phyloP scores from a whole-genome alignment of 1,140 invertebrate species.

The Camponotus floridanus region DNA sequence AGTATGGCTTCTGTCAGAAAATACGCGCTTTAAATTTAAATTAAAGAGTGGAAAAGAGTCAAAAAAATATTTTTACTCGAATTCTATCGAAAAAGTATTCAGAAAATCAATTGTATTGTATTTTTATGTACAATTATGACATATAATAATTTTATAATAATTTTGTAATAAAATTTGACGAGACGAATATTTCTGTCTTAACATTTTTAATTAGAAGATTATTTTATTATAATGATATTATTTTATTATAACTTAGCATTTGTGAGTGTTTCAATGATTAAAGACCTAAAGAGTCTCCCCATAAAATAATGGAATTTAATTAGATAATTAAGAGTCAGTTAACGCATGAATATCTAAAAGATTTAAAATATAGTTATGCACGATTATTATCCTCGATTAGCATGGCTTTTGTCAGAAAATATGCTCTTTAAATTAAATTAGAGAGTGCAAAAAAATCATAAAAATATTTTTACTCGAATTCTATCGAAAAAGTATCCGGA shows the following conservation, averaged over 20 bases:
- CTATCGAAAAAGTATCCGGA: neutral
- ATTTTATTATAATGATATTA: neutral
- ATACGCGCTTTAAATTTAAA: neutral
- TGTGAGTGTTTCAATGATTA: neutral
- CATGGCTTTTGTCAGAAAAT: neutral
- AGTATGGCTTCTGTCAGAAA: neutral
- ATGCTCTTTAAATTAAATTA: neutral
- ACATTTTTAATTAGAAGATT: neutral
- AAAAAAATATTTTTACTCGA: neutral
- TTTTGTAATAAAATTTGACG: neutral
- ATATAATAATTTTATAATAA: neutral
- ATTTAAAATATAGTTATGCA: constrained; percentile 14
- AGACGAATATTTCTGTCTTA: neutral
- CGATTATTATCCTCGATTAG: constrained; percentile 6
- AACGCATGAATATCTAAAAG: constrained; percentile 9
- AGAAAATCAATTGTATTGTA: neutral
- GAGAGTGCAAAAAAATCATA: neutral
- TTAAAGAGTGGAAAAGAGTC: neutral
- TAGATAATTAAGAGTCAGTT: constrained; percentile 12
- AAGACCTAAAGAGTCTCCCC: neutral
- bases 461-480: neutral
- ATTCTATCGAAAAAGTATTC: neutral
- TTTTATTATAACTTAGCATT: neutral
- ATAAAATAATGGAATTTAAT: neutral
- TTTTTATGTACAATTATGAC: neutral